phyloP scores from a whole-genome alignment of 1,140 invertebrate species.

The Zaprionus ornatus region DNA sequence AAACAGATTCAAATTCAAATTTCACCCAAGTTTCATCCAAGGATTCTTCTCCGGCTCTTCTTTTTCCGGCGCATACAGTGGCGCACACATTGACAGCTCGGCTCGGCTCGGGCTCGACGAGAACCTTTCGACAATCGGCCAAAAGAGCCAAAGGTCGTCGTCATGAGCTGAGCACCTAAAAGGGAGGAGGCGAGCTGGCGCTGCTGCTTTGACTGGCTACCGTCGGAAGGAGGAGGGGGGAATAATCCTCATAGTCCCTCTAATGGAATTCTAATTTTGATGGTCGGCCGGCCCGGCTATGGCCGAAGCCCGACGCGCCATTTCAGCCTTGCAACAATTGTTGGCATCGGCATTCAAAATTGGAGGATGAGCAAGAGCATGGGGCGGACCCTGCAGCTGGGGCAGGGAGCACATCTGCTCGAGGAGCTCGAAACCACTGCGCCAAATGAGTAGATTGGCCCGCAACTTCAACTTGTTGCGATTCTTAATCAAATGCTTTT shows the following conservation, averaged over 20 bases:
- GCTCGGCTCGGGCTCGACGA: not conserved
- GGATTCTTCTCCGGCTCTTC: not conserved
- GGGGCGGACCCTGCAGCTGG: slow-evolving; percentile 38
- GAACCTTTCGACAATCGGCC: not conserved
- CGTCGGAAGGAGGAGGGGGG: not conserved
- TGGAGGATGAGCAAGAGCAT: not conserved
- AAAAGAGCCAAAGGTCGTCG: not conserved
- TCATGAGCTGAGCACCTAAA: not conserved
- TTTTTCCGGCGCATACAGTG: not conserved
- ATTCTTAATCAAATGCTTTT: slow-evolving; percentile 65
- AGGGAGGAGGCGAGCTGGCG: not conserved
- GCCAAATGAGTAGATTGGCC: slow-evolving; percentile 85
- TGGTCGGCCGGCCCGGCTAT: slow-evolving; percentile 11
- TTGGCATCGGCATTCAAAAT: slow-evolving; percentile 9
- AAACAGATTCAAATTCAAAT: not conserved
- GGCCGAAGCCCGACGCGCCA: slow-evolving; percentile 56
- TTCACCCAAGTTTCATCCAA: slow-evolving; percentile 2
- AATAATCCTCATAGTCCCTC: not conserved
- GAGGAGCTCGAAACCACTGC: slow-evolving; percentile 84
- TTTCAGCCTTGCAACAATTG: slow-evolving; percentile 29
- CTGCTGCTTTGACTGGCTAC: not conserved
- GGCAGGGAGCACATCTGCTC: slow-evolving; percentile 68
- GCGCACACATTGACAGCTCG: not conserved
- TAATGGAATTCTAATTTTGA: not conserved
- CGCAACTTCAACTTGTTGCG: slow-evolving; percentile 71